Evolutionary conservation across 2,888 invertebrate species (phyloP).

Genomic region (Julus scanicus): DNA sequence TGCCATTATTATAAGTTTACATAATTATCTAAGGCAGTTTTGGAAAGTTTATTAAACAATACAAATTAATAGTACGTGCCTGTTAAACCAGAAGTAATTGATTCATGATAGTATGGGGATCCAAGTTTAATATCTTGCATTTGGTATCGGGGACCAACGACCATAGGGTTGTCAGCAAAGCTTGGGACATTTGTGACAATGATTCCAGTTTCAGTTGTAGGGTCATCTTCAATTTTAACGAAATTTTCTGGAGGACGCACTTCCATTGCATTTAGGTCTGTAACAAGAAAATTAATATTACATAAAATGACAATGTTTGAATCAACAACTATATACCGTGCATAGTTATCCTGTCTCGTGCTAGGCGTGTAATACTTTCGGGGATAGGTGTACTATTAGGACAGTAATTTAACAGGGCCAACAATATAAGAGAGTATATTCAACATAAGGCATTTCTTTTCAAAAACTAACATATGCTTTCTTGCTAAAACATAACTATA

Average conservation of each 20-base stretch:
- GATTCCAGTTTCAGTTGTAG: slow-evolving; percentile 53
- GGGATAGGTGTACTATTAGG: too few species aligned
- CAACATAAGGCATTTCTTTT: too few species aligned
- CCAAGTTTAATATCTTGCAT: slow-evolving; percentile 74
- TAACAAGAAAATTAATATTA: slow-evolving; percentile 58
- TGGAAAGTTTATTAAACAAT: slow-evolving; percentile 58
- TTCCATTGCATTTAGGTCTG: slow-evolving; percentile 79
- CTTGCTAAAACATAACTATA: too few species aligned
- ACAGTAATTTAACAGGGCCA: too few species aligned
- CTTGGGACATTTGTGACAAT: slow-evolving; percentile 71
- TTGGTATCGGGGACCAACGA: slow-evolving; percentile 81
- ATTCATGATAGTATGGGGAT: slow-evolving; percentile 73
- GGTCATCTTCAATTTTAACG: slow-evolving; percentile 60
- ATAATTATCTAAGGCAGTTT: too few species aligned
- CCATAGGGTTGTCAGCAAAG: slow-evolving; percentile 79
- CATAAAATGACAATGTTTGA: too few species aligned
- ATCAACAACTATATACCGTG: too few species aligned
- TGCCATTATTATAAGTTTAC: too few species aligned
- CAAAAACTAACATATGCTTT: too few species aligned
- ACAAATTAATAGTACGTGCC: slow-evolving; percentile 72
- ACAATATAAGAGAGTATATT: too few species aligned
- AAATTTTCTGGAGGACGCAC: slow-evolving; percentile 69
- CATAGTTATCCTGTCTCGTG: too few species aligned
- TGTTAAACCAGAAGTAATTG: slow-evolving; percentile 78
- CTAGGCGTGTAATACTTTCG: too few species aligned